These are phyloP conservation scores for Ceratina australensis DNA, from an alignment of 1,140 invertebrate species.

Conservation along the genomic window DNA sequence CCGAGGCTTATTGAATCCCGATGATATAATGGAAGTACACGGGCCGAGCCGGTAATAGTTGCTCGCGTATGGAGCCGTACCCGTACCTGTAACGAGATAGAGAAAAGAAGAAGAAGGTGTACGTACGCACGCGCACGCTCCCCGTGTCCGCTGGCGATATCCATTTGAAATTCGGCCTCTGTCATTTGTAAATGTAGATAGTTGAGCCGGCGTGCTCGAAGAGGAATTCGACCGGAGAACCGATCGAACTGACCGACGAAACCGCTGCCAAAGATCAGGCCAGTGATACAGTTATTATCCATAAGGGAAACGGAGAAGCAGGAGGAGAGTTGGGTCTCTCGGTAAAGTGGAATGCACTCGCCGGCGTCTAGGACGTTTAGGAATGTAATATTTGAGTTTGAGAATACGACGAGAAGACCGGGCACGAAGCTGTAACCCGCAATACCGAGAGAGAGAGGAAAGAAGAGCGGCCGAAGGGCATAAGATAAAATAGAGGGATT, in stretches of 20 bases:
- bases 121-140: not conserved
- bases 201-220: too few species aligned
- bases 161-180: not conserved
- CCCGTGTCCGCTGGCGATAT: not conserved
- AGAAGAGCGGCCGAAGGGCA: not conserved
- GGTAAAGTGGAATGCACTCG: not conserved
- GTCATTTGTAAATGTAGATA: constrained; percentile 6
- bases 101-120: constrained; percentile 2
- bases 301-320: constrained; percentile 33
- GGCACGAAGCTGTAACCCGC: not conserved
- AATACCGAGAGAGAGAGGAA: not conserved
- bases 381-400: constrained; percentile 43
- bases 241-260: constrained; percentile 12
- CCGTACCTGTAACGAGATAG: constrained; percentile 5
- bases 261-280: constrained; percentile 46
- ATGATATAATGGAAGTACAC: constrained; percentile 50
- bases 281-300: constrained; percentile 44
- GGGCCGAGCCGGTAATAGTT: constrained; percentile 43
- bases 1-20: constrained; percentile 47
- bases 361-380: constrained; percentile 14
- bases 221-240: not conserved
- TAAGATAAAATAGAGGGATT: constrained; percentile 11
- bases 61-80: not conserved
- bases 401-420: not conserved
- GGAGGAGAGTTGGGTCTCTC: constrained; percentile 1